Percentiles rank a stretch among this genome's conserved stretches.
These are phyloP conservation scores for Chaetodon auriga DNA, from an alignment of 2,113 vertebrate genomes.

Conservation along the genomic window DNA sequence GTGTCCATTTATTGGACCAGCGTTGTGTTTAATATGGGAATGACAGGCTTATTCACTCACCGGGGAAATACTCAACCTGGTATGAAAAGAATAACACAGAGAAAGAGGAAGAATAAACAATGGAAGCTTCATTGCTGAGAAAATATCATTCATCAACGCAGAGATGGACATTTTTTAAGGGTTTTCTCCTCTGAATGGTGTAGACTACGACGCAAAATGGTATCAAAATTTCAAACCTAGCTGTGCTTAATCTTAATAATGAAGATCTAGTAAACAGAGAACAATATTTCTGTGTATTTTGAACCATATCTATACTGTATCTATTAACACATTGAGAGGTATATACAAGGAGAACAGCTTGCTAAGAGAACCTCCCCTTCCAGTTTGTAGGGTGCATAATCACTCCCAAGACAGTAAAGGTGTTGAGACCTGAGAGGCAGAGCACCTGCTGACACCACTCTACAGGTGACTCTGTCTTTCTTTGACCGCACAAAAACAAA, in stretches of 20 bases:
- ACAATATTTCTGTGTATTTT: background rate
- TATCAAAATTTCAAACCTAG: background rate
- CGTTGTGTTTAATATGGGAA: slow-evolving; percentile 70
- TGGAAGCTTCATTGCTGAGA: slow-evolving; percentile 54
- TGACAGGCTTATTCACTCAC: slow-evolving; percentile 69
- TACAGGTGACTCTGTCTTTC: slow-evolving; percentile 75
- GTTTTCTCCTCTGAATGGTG: slow-evolving; percentile 3
- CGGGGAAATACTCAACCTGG: slow-evolving; percentile 64
- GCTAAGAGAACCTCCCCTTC: background rate
- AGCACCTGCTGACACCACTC: slow-evolving; percentile 75
- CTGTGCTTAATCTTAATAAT: background rate
- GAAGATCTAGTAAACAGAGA: background rate
- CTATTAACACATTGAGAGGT: slow-evolving; percentile 5
- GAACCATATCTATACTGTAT: background rate
- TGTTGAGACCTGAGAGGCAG: slow-evolving; percentile 58
- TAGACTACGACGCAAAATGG: background rate
- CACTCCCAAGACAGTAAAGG: slow-evolving; percentile 43
- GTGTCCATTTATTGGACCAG: slow-evolving; percentile 83
- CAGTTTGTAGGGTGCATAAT: slow-evolving; percentile 29
- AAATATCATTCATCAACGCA: slow-evolving; percentile 76
- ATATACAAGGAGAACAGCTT: background rate
- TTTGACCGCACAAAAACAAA: slow-evolving; percentile 17
- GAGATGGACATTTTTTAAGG: slow-evolving; percentile 28
- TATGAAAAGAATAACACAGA: slow-evolving; percentile 64
- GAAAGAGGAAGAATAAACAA: slow-evolving; percentile 68